Evolutionary conservation across 2,888 invertebrate genomes (phyloP).

Genomic region (Gonocerus acuteangulatus): DNA sequence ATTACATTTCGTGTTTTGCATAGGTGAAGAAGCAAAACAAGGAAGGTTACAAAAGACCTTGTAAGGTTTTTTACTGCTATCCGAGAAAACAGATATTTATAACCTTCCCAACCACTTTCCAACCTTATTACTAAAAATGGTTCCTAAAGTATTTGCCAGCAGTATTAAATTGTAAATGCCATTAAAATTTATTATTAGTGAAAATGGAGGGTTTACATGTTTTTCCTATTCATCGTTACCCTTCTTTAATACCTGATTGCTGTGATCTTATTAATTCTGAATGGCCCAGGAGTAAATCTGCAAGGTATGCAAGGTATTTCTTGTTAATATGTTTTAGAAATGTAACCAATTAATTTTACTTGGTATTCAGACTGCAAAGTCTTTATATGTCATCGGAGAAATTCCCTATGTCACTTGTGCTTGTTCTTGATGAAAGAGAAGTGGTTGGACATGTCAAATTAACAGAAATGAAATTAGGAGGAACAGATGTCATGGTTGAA

Average conservation of each 20-base stretch:
- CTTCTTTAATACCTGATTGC: conserved; percentile 30
- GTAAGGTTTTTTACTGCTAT: conserved; percentile 1
- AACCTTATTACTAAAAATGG: conserved; percentile 22
- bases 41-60: too few species aligned
- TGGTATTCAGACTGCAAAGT: conserved; percentile 53
- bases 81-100: conserved; percentile 14
- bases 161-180: conserved; percentile 4
- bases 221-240: conserved; percentile 30
- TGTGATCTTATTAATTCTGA: conserved; percentile 35
- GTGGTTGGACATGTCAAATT: conserved; percentile 76
- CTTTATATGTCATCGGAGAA: conserved; percentile 63
- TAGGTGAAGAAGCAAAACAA: too few species aligned
- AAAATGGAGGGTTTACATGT: conserved; percentile 31
- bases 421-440: conserved; percentile 43
- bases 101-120: conserved; percentile 2
- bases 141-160: background rate
- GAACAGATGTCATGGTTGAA: conserved; percentile 68
- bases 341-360: conserved; percentile 2
- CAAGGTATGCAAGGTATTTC: conserved; percentile 27
- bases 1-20: too few species aligned
- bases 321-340: background rate
- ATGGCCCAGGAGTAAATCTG: conserved; percentile 34
- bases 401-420: conserved; percentile 51
- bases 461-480: conserved; percentile 60
- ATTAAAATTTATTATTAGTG: conserved; percentile 5